A percentile compares a stretch with the other conserved stretches of the same genome.
Conservation (phyloP, 2,888 invertebrate genomes). For the Xestia rhomboidea region DNA sequence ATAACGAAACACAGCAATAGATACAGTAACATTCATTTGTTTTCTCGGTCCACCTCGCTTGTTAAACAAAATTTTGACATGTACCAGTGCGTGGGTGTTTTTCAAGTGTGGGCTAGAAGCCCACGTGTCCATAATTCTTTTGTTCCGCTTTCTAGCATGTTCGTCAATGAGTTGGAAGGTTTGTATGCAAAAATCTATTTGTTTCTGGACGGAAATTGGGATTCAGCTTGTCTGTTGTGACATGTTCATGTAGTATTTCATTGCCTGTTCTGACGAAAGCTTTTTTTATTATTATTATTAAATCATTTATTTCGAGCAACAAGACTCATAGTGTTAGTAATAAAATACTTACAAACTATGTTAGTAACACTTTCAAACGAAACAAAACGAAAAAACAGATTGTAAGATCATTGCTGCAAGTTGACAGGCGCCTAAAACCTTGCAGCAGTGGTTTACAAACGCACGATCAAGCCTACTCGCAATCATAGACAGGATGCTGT, state of each 20-base stretch:
- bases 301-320: no score
- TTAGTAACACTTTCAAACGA: no score
- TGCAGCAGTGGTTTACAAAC: no score
- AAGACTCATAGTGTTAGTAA: no score
- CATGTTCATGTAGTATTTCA: conserved; percentile 68
- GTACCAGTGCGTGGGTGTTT: conserved; percentile 78
- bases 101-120: conserved; percentile 77
- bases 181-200: conserved; percentile 83
- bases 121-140: conserved; percentile 83
- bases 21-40: conserved; percentile 81
- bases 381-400: no score
- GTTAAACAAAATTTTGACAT: conserved; percentile 84
- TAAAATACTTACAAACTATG: no score
- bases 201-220: conserved; percentile 69
- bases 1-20: conserved; percentile 77
- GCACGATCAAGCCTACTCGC: no score
- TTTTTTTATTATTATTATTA: no score
- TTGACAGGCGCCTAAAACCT: no score
- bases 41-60: conserved; percentile 79
- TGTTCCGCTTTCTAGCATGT: conserved; percentile 79
- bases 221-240: conserved; percentile 65
- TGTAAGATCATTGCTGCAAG: no score
- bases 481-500: no score
- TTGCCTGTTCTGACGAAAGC: conserved; percentile 24
- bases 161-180: conserved; percentile 72